phyloP scores from a whole-genome alignment of 2,113 vertebrate species.

The Lutjanus erythropterus region DNA sequence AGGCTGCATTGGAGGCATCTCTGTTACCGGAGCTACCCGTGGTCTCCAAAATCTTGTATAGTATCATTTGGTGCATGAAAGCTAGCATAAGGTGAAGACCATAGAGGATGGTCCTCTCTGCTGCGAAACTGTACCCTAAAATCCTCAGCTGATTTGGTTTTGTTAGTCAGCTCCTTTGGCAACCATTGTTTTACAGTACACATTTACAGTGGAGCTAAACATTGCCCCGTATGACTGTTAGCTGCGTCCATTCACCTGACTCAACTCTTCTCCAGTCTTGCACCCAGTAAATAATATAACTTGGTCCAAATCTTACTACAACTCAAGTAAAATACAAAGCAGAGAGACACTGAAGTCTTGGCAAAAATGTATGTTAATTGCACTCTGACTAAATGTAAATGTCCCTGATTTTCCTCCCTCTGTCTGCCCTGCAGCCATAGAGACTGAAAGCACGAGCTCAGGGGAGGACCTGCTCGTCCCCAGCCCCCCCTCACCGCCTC shows the following conservation, averaged over 20 bases:
- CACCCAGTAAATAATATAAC: too few species aligned
- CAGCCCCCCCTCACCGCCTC: constrained; percentile 74
- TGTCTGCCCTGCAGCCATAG: constrained; percentile 85
- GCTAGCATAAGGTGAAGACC: neutral
- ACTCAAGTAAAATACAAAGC: neutral
- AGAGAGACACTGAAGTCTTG: neutral
- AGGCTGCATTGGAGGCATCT: too few species aligned
- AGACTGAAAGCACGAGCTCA: constrained; percentile 94
- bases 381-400: neutral
- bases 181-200: neutral
- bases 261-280: neutral
- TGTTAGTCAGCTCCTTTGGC: neutral
- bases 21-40: too few species aligned
- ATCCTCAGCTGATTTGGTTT: neutral
- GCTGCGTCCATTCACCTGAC: neutral
- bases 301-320: neutral
- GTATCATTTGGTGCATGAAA: neutral
- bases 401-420: neutral
- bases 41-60: neutral
- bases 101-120: neutral
- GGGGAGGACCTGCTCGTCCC: constrained; percentile 91
- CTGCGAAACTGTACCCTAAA: neutral
- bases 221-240: neutral
- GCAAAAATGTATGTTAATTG: neutral
- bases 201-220: neutral